phyloP scores from a whole-genome alignment of 2,888 invertebrate species.

The Heliconius hortense region DNA sequence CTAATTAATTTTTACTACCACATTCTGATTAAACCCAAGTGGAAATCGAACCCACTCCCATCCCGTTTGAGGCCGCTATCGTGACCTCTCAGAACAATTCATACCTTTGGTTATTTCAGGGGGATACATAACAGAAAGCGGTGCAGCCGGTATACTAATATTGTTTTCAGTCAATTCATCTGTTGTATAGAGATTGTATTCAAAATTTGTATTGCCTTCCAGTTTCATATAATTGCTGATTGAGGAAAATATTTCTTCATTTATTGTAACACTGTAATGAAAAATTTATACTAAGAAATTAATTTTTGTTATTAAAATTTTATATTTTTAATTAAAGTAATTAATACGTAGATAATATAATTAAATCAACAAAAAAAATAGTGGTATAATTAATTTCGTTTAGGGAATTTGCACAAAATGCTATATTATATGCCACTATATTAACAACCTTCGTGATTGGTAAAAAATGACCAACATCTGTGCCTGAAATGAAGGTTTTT shows the following conservation, averaged over 20 bases:
- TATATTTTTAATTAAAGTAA: too few relatives aligned
- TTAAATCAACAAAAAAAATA: too few relatives aligned
- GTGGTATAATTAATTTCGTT: too few relatives aligned
- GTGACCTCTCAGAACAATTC: not conserved
- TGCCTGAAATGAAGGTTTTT: too few relatives aligned
- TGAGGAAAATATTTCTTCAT: constrained; percentile 62
- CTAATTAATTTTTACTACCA: not conserved
- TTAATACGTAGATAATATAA: too few relatives aligned
- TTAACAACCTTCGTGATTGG: too few relatives aligned
- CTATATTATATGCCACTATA: too few relatives aligned
- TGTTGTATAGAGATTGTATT: constrained; percentile 60
- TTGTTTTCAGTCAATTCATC: constrained; percentile 59
- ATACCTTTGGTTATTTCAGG: constrained; percentile 69
- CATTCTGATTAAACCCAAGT: not conserved
- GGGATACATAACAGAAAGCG: constrained; percentile 60
- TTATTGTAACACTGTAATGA: constrained; percentile 62
- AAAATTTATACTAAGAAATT: not conserved
- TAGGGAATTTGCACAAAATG: too few relatives aligned
- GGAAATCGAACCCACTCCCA: not conserved
- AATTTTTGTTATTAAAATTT: too few relatives aligned
- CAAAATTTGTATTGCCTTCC: constrained; percentile 57
- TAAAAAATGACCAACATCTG: too few relatives aligned
- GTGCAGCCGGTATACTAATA: constrained; percentile 69
- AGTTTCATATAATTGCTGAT: constrained; percentile 70
- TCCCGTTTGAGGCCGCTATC: not conserved